Evolutionary conservation across 37 sponge, comb jelly and placozoan species (phyloP).

Genomic region (Aplysina aerophoba): DNA sequence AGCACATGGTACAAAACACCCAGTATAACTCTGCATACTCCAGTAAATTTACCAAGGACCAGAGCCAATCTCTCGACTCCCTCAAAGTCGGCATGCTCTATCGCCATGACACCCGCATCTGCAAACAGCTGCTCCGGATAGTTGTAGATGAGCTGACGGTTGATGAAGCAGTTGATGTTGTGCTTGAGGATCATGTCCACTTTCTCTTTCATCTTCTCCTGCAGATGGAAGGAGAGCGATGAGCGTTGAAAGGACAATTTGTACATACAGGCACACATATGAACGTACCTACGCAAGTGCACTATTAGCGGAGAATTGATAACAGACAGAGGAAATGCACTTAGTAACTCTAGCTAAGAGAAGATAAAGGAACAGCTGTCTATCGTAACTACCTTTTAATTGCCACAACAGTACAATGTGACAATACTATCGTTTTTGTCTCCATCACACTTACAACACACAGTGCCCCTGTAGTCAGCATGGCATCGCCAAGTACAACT

Average conservation of each 20-base stretch:
- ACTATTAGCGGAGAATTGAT: neutral
- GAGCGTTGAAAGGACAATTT: neutral
- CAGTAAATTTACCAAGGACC: slow-evolving; percentile 68
- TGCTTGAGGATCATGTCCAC: slow-evolving; percentile 94
- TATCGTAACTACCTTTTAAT: too few relatives aligned
- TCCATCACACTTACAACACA: too few relatives aligned
- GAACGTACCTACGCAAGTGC: neutral
- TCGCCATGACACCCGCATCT: slow-evolving; percentile 97
- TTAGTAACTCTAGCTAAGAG: too few relatives aligned
- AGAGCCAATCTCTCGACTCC: slow-evolving; percentile 93
- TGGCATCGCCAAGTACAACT: too few relatives aligned
- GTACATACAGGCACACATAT: neutral
- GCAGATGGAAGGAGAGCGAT: neutral
- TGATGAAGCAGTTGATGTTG: slow-evolving; percentile 96
- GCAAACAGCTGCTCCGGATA: slow-evolving; percentile 99
- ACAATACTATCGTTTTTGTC: too few relatives aligned
- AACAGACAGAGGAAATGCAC: neutral
- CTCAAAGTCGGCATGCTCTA: slow-evolving; percentile 99
- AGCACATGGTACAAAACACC: neutral
- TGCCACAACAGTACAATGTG: too few relatives aligned
- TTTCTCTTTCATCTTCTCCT: slow-evolving; percentile 99
- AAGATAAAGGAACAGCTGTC: too few relatives aligned
- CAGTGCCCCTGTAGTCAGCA: too few relatives aligned
- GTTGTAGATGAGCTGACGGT: slow-evolving; percentile 99
- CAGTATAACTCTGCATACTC: too few relatives aligned